Evolutionary conservation across 1,140 invertebrate species (phyloP).

Genomic region (Penaeus japonicus): DNA sequence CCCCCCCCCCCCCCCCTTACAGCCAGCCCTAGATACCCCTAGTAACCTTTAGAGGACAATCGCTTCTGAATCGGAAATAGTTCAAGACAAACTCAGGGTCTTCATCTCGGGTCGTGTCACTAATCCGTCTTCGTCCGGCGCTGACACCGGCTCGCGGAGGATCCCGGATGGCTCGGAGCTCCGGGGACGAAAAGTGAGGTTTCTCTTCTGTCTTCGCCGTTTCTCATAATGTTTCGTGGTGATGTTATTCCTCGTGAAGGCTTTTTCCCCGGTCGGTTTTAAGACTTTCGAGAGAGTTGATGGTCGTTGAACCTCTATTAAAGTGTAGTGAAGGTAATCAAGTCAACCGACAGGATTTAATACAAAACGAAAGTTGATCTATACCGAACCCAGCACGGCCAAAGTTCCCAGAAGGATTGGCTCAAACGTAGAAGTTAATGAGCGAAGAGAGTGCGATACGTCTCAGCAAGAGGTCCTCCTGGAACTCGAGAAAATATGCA

Average conservation of each 20-base stretch:
- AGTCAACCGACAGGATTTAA: too few species aligned
- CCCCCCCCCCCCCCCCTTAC: neutral
- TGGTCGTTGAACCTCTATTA: too few species aligned
- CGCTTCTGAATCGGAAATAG: conserved; percentile 40
- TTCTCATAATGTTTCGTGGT: neutral
- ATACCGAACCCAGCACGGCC: too few species aligned
- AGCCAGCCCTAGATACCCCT: neutral
- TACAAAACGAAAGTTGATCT: too few species aligned
- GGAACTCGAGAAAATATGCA: conserved; percentile 30
- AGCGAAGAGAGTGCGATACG: conserved; percentile 30
- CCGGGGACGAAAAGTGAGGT: too few species aligned
- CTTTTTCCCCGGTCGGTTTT: too few species aligned
- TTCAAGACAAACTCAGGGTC: conserved; percentile 1
- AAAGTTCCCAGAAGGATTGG: neutral
- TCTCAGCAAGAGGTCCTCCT: conserved; percentile 39
- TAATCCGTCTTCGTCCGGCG: conserved; percentile 33
- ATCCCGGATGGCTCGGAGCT: too few species aligned
- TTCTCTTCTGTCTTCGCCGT: neutral
- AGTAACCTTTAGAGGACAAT: conserved; percentile 16
- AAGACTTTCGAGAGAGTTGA: too few species aligned
- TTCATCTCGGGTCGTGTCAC: conserved; percentile 29
- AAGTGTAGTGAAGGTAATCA: too few species aligned
- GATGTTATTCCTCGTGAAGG: too few species aligned
- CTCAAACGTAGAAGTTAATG: conserved; percentile 9
- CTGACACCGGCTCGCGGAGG: conserved; percentile 26